phyloP scores from a whole-genome alignment of 2,113 vertebrate species.

The Pachypanchax playfairii region DNA sequence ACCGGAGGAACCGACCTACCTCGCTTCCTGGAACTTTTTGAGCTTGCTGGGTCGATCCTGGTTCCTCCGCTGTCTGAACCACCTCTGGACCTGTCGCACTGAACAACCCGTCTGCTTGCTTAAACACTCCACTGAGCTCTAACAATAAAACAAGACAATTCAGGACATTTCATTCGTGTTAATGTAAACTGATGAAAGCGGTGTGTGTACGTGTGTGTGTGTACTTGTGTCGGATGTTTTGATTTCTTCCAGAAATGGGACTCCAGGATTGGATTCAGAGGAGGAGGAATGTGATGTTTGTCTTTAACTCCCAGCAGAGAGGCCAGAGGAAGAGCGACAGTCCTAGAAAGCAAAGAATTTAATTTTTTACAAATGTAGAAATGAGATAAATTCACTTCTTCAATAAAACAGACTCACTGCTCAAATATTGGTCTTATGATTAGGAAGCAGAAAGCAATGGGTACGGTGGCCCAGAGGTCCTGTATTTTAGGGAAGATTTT shows the following conservation, averaged over 20 bases:
- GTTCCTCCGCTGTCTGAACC: slow-evolving; percentile 92
- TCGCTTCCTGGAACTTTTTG: slow-evolving; percentile 93
- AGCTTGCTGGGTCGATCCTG: slow-evolving; percentile 90
- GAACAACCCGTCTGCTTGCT: slow-evolving; percentile 76
- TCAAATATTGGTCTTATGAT: slow-evolving; percentile 89
- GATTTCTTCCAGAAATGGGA: slow-evolving; percentile 80
- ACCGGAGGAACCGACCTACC: slow-evolving; percentile 72
- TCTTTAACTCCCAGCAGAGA: slow-evolving; percentile 86
- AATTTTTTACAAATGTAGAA: too few relatives aligned
- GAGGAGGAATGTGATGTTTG: slow-evolving; percentile 81
- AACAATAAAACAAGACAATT: neutral
- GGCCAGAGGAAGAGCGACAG: slow-evolving; percentile 84
- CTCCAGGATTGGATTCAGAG: slow-evolving; percentile 84
- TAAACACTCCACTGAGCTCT: slow-evolving; percentile 75
- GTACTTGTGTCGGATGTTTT: slow-evolving; percentile 91
- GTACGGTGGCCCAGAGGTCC: slow-evolving; percentile 88
- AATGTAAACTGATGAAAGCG: too few relatives aligned
- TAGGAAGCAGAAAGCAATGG: slow-evolving; percentile 88
- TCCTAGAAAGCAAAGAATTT: slow-evolving; percentile 57
- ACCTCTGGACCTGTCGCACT: slow-evolving; percentile 87
- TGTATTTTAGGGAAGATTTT: slow-evolving; percentile 82
- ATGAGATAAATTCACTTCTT: too few relatives aligned
- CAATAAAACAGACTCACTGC: slow-evolving; percentile 77
- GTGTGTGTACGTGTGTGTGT: neutral
- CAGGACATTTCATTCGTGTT: neutral